A percentile compares a stretch with the other conserved stretches of the same genome.
Conservation (phyloP, 1,140 invertebrate genomes). For the Macrobrachium rosenbergii region DNA sequence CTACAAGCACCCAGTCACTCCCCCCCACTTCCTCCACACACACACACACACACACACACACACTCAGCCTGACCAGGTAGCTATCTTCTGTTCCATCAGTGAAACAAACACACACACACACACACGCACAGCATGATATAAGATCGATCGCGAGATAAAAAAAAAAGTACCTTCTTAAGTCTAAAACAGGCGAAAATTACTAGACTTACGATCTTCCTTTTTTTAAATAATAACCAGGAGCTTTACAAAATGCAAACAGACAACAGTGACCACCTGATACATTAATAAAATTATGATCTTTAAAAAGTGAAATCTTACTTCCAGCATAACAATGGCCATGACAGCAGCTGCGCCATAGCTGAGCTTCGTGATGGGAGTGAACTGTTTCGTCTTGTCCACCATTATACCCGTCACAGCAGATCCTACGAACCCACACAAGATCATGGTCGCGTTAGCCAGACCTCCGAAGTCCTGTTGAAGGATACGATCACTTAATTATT, state of each 20-base stretch:
- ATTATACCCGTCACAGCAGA: conserved; percentile 52
- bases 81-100: too few relatives aligned
- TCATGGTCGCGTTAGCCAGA: conserved; percentile 43
- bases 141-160: too few relatives aligned
- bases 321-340: conserved; percentile 54
- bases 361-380: conserved; percentile 54
- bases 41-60: too few relatives aligned
- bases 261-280: not conserved
- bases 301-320: conserved; percentile 39
- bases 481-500: not conserved
- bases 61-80: too few relatives aligned
- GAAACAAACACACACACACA: too few relatives aligned
- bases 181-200: too few relatives aligned
- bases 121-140: too few relatives aligned
- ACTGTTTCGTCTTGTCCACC: conserved; percentile 54
- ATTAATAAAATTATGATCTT: not conserved
- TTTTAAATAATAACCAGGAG: not conserved
- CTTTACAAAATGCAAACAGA: not conserved
- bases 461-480: conserved; percentile 51
- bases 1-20: too few relatives aligned
- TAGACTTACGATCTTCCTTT: not conserved
- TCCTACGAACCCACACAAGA: conserved; percentile 57
- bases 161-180: too few relatives aligned
- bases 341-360: conserved; percentile 46
- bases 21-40: too few relatives aligned